Conservation (phyloP, 2,797 vertebrate genomes). For the Caiman crocodilus region DNA sequence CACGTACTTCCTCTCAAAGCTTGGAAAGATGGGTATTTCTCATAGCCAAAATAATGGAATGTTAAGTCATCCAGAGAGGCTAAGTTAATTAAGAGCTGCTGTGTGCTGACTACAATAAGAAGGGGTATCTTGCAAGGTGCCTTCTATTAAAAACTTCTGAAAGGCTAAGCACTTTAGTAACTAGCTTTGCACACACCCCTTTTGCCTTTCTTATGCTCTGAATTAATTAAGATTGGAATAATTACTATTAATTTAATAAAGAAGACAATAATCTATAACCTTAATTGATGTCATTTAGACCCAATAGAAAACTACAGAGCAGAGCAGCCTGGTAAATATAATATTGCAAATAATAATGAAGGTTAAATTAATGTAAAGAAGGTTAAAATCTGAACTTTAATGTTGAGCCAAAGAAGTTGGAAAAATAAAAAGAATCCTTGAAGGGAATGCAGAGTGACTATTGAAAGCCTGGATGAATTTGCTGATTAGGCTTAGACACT, state of each 20-base stretch:
- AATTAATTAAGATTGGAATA: slow-evolving; percentile 46
- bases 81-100: slow-evolving; percentile 7
- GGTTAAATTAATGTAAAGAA: not conserved
- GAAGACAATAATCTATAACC: not conserved
- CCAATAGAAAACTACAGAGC: not conserved
- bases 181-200: not conserved
- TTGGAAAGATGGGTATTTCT: not conserved
- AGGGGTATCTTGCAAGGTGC: not conserved
- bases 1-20: slow-evolving; percentile 5
- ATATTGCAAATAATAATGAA: slow-evolving; percentile 11
- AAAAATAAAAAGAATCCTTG: not conserved
- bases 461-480: not conserved
- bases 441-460: fast-evolving
- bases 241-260: slow-evolving; percentile 24
- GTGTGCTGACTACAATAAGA: not conserved
- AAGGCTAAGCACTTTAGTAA: not conserved
- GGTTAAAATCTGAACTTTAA: slow-evolving; percentile 12
- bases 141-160: not conserved
- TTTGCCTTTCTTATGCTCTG: not conserved
- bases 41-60: not conserved
- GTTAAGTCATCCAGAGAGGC: not conserved
- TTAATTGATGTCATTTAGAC: slow-evolving; percentile 7
- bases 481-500: not conserved
- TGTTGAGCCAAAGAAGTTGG: not conserved
- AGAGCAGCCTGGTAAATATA: slow-evolving; percentile 23